phyloP scores from a whole-genome alignment of 2,888 invertebrate genomes.

The Sycophila texana region DNA sequence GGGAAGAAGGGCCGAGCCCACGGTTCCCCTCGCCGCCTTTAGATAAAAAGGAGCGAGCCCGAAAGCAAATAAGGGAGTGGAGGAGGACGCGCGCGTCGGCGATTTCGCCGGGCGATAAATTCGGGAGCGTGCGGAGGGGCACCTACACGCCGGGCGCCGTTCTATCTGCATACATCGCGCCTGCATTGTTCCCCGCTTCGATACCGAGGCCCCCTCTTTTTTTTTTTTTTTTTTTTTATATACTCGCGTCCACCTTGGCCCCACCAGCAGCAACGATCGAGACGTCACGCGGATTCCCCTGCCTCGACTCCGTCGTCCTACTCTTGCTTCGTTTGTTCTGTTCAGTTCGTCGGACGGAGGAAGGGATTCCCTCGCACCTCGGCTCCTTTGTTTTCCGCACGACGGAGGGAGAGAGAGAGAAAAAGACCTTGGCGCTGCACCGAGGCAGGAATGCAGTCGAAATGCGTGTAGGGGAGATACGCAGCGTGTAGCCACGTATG shows the following conservation, averaged over 20 bases:
- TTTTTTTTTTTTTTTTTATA: too few species aligned
- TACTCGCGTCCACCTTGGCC: background rate
- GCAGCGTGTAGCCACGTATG: background rate
- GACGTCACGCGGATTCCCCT: background rate
- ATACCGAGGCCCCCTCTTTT: too few species aligned
- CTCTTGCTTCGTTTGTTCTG: background rate
- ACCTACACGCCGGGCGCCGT: background rate
- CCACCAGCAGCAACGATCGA: background rate
- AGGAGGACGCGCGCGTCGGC: background rate
- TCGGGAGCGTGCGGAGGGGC: conserved; percentile 6
- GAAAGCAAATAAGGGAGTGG: background rate
- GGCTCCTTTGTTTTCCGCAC: background rate
- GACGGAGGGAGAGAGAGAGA: background rate
- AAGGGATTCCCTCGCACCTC: conserved; percentile 25
- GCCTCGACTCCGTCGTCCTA: background rate
- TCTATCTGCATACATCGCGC: background rate
- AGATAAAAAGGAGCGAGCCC: conserved; percentile 5
- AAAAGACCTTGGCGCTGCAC: conserved; percentile 27
- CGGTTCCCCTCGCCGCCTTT: background rate
- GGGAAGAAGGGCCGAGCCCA: background rate
- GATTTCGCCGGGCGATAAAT: conserved; percentile 19
- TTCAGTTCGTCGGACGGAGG: background rate
- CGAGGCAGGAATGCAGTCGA: conserved; percentile 35
- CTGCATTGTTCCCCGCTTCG: background rate
- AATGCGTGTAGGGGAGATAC: conserved; percentile 22